A percentile compares a stretch with the other conserved stretches of the same genome.
These are phyloP conservation scores for Procavia capensis DNA, from an alignment of 2,113 vertebrate species.

Conservation along the genomic window DNA sequence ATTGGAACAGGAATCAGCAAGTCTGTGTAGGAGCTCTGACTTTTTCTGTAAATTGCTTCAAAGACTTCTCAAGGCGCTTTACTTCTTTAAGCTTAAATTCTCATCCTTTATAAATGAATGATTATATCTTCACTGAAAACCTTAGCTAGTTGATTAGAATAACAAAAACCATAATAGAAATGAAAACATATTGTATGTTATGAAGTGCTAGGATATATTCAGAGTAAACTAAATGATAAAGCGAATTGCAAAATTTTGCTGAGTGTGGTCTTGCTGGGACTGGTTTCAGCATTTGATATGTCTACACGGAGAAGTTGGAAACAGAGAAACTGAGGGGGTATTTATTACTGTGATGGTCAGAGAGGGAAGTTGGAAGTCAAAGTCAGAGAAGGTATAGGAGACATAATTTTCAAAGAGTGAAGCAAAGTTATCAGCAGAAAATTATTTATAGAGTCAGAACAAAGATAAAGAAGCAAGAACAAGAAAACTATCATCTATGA, in stretches of 20 bases:
- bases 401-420: conserved; percentile 43
- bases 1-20: neutral
- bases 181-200: conserved; percentile 4
- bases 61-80: neutral
- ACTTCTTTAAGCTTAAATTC: neutral
- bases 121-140: neutral
- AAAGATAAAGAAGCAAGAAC: conserved; percentile 36
- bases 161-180: neutral
- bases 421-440: conserved; percentile 24
- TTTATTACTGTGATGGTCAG: conserved; percentile 42
- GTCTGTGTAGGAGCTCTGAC: neutral
- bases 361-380: conserved; percentile 46
- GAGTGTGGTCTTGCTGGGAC: neutral
- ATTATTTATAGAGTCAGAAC: conserved; percentile 61
- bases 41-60: neutral
- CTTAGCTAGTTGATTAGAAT: neutral
- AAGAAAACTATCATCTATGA: conserved; percentile 24
- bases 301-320: neutral
- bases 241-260: neutral
- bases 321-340: neutral
- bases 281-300: neutral
- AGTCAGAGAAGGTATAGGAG: conserved; percentile 37
- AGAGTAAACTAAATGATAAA: neutral
- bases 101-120: neutral
- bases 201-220: neutral